Evolutionary conservation across 2,797 vertebrate genomes (phyloP).

Genomic region (Distichodus sexfasciatus): DNA sequence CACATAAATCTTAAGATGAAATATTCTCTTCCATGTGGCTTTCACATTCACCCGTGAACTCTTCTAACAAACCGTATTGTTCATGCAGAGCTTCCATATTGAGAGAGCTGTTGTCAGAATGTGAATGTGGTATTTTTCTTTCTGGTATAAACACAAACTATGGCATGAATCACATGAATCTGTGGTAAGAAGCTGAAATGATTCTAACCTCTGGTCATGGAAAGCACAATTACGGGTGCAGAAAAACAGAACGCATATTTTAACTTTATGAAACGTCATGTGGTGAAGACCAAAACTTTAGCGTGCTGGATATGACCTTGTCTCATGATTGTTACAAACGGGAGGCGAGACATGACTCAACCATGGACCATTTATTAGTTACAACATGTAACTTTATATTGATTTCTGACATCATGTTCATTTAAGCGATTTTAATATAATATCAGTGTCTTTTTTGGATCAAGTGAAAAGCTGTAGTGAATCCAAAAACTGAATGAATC

Average conservation of each 20-base stretch:
- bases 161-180: slow-evolving; percentile 4
- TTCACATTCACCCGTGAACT: not conserved
- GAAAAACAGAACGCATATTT: not conserved
- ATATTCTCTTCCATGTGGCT: not conserved
- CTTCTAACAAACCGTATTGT: slow-evolving; percentile 1
- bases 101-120: slow-evolving; percentile 12
- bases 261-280: not conserved
- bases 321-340: no score
- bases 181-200: not conserved
- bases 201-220: not conserved
- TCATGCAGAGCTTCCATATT: not conserved
- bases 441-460: no score
- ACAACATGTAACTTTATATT: no score
- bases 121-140: slow-evolving; percentile 8
- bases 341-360: no score
- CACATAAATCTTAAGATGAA: not conserved
- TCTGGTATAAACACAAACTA: not conserved
- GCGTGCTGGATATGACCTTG: no score
- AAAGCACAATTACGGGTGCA: not conserved
- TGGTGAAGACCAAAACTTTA: not conserved
- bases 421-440: no score
- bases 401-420: no score
- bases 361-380: no score
- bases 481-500: no score
- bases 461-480: no score